These are phyloP conservation scores for Melanotaenia trifasciata DNA, from an alignment of 2,797 vertebrate species.

Conservation along the genomic window DNA sequence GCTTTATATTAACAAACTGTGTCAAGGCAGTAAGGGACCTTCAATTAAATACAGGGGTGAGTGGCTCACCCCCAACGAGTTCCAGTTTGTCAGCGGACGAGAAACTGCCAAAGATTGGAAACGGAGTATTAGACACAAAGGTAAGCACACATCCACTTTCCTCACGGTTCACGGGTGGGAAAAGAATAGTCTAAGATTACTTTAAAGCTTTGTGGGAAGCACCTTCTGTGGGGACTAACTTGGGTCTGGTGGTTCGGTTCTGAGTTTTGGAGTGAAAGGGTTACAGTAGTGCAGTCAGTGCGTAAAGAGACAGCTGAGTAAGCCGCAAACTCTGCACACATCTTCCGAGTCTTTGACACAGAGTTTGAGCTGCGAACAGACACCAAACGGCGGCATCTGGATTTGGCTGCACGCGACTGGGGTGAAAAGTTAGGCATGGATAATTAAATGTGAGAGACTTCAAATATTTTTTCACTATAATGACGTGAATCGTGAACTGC, in stretches of 20 bases:
- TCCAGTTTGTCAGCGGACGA: conserved; percentile 98
- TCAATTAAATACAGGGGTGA: conserved; percentile 97
- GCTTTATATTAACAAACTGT: conserved; percentile 97
- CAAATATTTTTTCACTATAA: neutral
- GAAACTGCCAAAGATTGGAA: conserved; percentile 99
- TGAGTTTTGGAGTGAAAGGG: conserved; percentile 79
- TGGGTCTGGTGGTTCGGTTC: conserved; percentile 44
- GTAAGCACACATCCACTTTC: conserved; percentile 76
- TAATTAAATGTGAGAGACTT: conserved; percentile 8
- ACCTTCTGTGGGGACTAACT: conserved; percentile 47
- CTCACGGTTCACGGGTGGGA: neutral
- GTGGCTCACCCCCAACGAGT: conserved; percentile 99
- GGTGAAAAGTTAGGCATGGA: conserved; percentile 58
- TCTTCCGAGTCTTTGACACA: conserved; percentile 54
- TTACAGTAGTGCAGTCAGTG: conserved; percentile 75
- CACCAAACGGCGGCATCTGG: conserved; percentile 47
- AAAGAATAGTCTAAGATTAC: conserved; percentile 1
- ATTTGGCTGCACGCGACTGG: conserved; percentile 51
- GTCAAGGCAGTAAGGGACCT: conserved; percentile 97
- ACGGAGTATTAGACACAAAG: conserved; percentile 97
- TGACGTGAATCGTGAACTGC: conserved; percentile 7
- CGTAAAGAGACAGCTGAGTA: conserved; percentile 71
- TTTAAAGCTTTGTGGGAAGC: conserved; percentile 35
- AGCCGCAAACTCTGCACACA: conserved; percentile 60
- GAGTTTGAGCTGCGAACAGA: conserved; percentile 60